Percentiles rank a stretch among this genome's conserved stretches.
Evolutionary conservation across 1,140 invertebrate genomes (phyloP).

Genomic region (Euura saliciscinereae): DNA sequence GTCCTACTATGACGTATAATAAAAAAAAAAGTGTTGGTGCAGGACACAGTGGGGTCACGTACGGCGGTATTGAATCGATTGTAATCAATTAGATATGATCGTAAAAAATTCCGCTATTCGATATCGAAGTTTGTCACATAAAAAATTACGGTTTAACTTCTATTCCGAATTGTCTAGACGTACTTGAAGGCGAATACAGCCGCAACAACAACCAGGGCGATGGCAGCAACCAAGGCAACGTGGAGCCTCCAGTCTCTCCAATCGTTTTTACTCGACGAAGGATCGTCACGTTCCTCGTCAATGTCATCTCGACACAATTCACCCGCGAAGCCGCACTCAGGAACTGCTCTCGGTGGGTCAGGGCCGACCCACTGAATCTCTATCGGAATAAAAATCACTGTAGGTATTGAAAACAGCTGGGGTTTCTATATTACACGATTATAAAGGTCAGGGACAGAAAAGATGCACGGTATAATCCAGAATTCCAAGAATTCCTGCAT

Average conservation of each 20-base stretch:
- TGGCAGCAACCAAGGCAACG: conserved; percentile 62
- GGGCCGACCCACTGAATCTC: conserved; percentile 78
- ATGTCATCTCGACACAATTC: conserved; percentile 43
- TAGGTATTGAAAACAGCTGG: too few species aligned
- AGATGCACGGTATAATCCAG: too few species aligned
- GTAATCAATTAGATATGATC: too few species aligned
- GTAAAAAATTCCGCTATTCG: not conserved
- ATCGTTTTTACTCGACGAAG: conserved; percentile 62
- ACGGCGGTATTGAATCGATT: too few species aligned
- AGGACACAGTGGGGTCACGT: too few species aligned
- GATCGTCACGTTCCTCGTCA: conserved; percentile 9
- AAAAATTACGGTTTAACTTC: not conserved
- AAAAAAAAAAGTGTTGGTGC: not conserved
- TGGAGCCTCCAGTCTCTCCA: conserved; percentile 68
- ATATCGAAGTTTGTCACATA: not conserved
- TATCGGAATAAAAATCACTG: conserved; percentile 8
- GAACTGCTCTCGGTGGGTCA: conserved; percentile 72
- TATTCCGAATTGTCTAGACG: conserved; percentile 23
- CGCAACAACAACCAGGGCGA: conserved; percentile 65
- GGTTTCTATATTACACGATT: too few species aligned
- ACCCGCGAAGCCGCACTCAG: conserved; percentile 75
- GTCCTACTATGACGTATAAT: conserved; percentile 7
- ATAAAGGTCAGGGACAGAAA: too few species aligned
- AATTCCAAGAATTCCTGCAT: too few species aligned
- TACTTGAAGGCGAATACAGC: conserved; percentile 68